A percentile compares a stretch with the other conserved stretches of the same genome.
Evolutionary conservation across 2,888 invertebrate genomes (phyloP).

Genomic region (Sabellastarte sp.): DNA sequence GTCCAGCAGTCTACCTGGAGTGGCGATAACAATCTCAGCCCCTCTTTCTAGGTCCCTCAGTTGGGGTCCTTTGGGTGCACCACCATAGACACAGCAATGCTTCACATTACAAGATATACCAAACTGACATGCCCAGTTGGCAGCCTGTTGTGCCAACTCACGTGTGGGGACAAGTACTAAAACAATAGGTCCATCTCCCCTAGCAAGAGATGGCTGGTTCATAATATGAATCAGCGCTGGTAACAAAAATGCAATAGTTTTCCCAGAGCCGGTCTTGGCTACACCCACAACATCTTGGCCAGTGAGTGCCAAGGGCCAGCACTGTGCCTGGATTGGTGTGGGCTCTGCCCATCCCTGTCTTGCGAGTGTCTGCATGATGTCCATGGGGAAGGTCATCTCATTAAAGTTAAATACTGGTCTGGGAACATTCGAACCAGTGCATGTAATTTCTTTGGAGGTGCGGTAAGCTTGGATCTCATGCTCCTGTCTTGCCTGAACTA

Average conservation of each 20-base stretch:
- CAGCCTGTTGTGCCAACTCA: slow-evolving; percentile 71
- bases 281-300: not conserved
- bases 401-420: not conserved
- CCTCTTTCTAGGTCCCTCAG: slow-evolving; percentile 63
- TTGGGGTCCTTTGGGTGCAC: slow-evolving; percentile 92
- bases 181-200: slow-evolving; percentile 87
- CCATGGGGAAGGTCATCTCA: not conserved
- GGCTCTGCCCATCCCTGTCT: not conserved
- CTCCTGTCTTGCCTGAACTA: slow-evolving; percentile 64
- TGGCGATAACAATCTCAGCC: slow-evolving; percentile 92
- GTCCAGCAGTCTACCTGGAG: slow-evolving; percentile 91
- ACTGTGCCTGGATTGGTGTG: not conserved
- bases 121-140: slow-evolving; percentile 89
- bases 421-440: not conserved
- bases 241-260: slow-evolving; percentile 52
- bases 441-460: not conserved
- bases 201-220: slow-evolving; percentile 78
- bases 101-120: slow-evolving; percentile 81
- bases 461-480: not conserved
- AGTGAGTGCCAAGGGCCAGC: not conserved
- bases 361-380: not conserved
- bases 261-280: not conserved
- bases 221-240: slow-evolving; percentile 95
- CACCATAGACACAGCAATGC: slow-evolving; percentile 96
- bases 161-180: slow-evolving; percentile 71